These are phyloP conservation scores for Ormia ochracea DNA, from an alignment of 2,888 invertebrate species.

Conservation along the genomic window DNA sequence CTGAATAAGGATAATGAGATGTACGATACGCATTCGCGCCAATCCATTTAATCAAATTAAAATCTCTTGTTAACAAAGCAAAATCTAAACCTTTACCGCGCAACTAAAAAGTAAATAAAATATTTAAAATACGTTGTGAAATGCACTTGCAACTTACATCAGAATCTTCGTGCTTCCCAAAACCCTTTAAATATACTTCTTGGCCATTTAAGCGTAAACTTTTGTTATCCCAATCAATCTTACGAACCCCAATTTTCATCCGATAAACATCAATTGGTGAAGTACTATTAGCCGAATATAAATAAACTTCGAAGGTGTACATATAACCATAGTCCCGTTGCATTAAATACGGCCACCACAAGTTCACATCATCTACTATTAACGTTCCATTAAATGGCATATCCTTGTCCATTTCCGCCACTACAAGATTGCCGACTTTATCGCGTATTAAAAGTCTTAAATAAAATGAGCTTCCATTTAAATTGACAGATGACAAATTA, in stretches of 20 bases:
- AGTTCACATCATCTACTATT: constrained; percentile 83
- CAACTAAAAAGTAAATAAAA: constrained; percentile 78
- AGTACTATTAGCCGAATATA: constrained; percentile 65
- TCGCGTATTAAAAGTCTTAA: constrained; percentile 78
- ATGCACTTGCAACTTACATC: constrained; percentile 79
- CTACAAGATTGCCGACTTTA: constrained; percentile 79
- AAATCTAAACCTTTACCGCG: constrained; percentile 95
- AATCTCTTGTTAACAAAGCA: constrained; percentile 91
- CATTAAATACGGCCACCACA: constrained; percentile 98
- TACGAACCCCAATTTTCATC: constrained; percentile 90
- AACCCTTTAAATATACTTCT: constrained; percentile 92
- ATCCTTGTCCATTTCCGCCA: constrained; percentile 78
- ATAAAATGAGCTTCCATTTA: constrained; percentile 50
- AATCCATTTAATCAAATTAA: constrained; percentile 95
- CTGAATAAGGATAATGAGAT: constrained; percentile 98
- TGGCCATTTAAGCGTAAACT: constrained; percentile 87
- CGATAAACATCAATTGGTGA: constrained; percentile 85
- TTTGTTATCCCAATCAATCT: constrained; percentile 85
- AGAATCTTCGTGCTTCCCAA: constrained; percentile 96
- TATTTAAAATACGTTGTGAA: neutral
- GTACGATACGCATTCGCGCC: constrained; percentile 97
- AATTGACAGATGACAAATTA: neutral
- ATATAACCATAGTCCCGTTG: constrained; percentile 87
- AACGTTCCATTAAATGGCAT: constrained; percentile 79
- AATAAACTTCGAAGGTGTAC: constrained; percentile 85